Base-by-base conservation (phyloP, 2,888 invertebrate genomes). In the Drosophila testacea region DNA sequence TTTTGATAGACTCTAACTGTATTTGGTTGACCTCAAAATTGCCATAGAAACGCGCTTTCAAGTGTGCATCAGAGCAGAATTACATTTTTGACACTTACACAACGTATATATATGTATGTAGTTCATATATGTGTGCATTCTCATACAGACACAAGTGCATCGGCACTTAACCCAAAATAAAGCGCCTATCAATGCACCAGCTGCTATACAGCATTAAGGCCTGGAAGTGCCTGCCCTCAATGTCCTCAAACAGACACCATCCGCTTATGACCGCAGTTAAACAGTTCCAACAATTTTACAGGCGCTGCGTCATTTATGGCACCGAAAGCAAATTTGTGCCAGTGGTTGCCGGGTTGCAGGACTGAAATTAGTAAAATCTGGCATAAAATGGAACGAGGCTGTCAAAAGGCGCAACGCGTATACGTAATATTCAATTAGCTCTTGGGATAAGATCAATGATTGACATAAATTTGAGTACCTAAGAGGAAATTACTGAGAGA, bases 111-210 rank as follows among this genome's bases (percentile, higher is more conserved):
- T 41, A 16, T 16, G 22, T 22, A 22, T 22, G 22, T 22, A 22
- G 22, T 22, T 3, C 11, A 42, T 9, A 55, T 30, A 32, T 38
- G 22, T 38, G 34, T 57, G 41, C 28, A 7, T 13, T 30, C 11
- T 22, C 11, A 36, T 42, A 54, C 30, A 66, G n/a, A 28, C 32
- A 54, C 66, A 64, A 69, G 66, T 68, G 77, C 81, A 66, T 54
- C 39, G 11, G n/a, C 81, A 81, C 82, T 82, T 87, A 87, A 87
- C 84, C 82, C 82, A 87, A 81, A 55, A 83, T 71, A 66, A 71
- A 79, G 66, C 71, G 70, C 56, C 69, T 73, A 57, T 71, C 74
- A 66, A 77, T 73, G 77, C 46, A 54, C 28, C 73, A 65, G 62
- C 56, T 66, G 59, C 50, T 6, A 30, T n/a, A 34, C 76, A 79